phyloP scores from a whole-genome alignment of 2,888 invertebrate genomes.

The Melolontha melolontha region DNA sequence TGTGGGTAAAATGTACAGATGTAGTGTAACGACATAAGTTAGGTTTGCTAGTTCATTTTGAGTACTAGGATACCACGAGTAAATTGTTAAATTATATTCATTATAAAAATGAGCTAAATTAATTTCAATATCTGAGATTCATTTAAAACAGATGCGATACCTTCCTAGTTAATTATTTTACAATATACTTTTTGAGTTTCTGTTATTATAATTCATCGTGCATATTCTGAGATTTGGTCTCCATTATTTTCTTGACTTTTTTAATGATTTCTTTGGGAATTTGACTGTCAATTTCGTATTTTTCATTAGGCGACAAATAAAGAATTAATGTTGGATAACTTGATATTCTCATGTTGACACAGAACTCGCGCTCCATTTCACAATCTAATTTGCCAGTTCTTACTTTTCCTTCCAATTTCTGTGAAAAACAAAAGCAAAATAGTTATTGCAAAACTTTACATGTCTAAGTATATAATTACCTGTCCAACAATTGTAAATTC shows the following conservation, averaged over 20 bases:
- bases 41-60: too few species aligned
- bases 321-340: slow-evolving; percentile 73
- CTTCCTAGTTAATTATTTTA: too few species aligned
- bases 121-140: too few species aligned
- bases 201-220: slow-evolving; percentile 41
- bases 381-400: slow-evolving; percentile 76
- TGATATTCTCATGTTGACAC: slow-evolving; percentile 67
- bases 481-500: slow-evolving; percentile 75
- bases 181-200: background rate
- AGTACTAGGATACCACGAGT: too few species aligned
- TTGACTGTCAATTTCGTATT: slow-evolving; percentile 41
- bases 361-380: slow-evolving; percentile 68
- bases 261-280: slow-evolving; percentile 41
- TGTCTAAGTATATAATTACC: slow-evolving; percentile 62
- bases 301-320: slow-evolving; percentile 61
- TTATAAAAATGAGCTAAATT: too few species aligned
- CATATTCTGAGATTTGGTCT: slow-evolving; percentile 8
- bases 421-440: slow-evolving; percentile 49
- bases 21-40: too few species aligned
- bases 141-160: too few species aligned
- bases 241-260: slow-evolving; percentile 37
- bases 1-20: too few species aligned
- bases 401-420: slow-evolving; percentile 69
- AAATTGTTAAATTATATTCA: too few species aligned
- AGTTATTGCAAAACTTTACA: slow-evolving; percentile 6